Evolutionary conservation across 2,113 vertebrate species (phyloP), one percentile per base, ranked within the genome.

Genomic region (Scalopus aquaticus): DNA sequence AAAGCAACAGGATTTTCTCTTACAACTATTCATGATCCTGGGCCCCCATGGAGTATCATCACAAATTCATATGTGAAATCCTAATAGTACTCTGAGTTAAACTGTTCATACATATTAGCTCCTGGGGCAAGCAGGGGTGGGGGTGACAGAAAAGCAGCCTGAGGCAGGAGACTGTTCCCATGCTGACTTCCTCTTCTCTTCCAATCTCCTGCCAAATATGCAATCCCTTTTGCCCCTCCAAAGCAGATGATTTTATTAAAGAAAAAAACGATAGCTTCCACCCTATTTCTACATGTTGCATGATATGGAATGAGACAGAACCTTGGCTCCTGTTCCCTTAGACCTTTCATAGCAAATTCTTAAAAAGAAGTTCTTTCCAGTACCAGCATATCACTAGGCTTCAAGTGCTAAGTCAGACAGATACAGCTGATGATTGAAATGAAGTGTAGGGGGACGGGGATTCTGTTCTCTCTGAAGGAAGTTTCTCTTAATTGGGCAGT

Each of bases 21-120:
- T 46, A 90, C 96, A 93, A 82, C 72, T 79, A 81, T 80, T 93
- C 78, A 93, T 80, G 65, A 95, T 24, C 44, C 54, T 32, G 20
- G 56, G 69, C 35, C 70, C 80, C n/a, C 28, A 0, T 54, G 86
- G n/a, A n/a, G n/a, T n/a, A n/a, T n/a, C n/a, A n/a, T n/a, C n/a
- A n/a, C n/a, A n/a, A n/a, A n/a, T n/a, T n/a, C n/a, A n/a, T n/a
- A n/a, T n/a, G 2, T 54, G 2, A 54, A 54, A 7, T 6, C 72
- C 91, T 88, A 81, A 15, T 22, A 49, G 46, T 76, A 17, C 51
- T 78, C 77, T 60, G 62, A 94, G 69, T 93, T 70, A 91, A 91
- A 91, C 19, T 87, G 60, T 70, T 54, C 62, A 91, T 58, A 35
- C 19, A 20, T n/a, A 49, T 73, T 81, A 77, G 70, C 46, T 84